Conservation (phyloP, 2,113 vertebrate species). For the Cricetomys ansorgei region DNA sequence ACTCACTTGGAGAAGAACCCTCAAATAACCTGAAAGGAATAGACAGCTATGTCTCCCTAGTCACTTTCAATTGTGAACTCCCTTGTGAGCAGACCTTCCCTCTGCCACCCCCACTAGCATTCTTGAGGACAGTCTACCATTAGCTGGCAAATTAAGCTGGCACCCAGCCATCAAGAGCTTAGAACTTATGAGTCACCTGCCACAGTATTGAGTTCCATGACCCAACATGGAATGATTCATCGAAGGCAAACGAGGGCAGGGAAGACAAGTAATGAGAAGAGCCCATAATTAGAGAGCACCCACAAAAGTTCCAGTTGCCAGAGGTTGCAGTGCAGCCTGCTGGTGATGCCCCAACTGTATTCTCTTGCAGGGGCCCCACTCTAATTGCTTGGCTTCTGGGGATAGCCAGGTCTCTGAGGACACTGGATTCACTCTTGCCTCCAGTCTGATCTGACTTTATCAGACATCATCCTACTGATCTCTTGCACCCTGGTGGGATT, state of each 20-base stretch:
- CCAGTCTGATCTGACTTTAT: not conserved
- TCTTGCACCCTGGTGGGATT: not conserved
- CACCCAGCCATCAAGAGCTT: not conserved
- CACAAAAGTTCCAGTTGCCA: not conserved
- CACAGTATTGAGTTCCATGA: not conserved
- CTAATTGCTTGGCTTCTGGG: not conserved
- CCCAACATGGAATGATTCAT: not conserved
- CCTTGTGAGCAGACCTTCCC: not conserved
- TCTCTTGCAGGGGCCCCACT: not conserved
- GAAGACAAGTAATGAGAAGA: not conserved
- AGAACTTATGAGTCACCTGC: not conserved
- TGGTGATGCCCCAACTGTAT: fast-evolving
- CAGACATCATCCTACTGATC: not conserved
- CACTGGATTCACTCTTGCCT: not conserved
- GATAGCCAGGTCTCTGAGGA: not conserved
- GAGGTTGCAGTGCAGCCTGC: not conserved
- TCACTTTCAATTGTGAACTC: not conserved
- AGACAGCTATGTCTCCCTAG: not conserved
- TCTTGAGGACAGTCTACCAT: not conserved
- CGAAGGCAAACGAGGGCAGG: constrained; percentile 6
- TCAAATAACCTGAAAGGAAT: not conserved
- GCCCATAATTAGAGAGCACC: not conserved
- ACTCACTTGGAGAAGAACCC: not conserved
- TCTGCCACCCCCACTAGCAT: not conserved
- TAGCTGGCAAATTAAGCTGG: not conserved